These are phyloP conservation scores for Phrynocephalus vlangalii DNA, from an alignment of 2,797 vertebrate species.

Conservation along the genomic window DNA sequence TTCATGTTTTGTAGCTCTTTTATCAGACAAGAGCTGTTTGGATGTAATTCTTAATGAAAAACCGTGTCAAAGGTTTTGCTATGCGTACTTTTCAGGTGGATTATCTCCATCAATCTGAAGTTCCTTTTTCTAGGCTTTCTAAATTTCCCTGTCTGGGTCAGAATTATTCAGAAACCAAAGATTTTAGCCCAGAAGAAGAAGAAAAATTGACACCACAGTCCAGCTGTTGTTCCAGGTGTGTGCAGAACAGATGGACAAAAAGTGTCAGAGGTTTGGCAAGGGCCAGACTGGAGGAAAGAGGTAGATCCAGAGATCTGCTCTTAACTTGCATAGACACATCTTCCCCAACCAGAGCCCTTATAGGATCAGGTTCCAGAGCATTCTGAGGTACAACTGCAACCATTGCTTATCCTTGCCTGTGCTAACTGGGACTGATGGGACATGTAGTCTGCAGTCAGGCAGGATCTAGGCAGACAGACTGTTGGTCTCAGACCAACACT, in stretches of 20 bases:
- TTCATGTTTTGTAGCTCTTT: constrained; percentile 54
- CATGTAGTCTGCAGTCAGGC: no score
- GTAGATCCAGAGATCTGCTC: background rate
- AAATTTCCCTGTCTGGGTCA: constrained; percentile 21
- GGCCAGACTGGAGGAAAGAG: no score
- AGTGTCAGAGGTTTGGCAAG: background rate
- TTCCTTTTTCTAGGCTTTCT: constrained; percentile 44
- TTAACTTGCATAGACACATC: no score
- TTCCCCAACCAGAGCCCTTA: background rate
- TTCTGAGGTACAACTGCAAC: no score
- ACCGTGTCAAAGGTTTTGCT: constrained; percentile 17
- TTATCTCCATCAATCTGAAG: constrained; percentile 23
- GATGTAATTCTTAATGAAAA: constrained; percentile 52
- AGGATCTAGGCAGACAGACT: no score
- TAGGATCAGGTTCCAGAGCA: no score
- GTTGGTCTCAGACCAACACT: no score
- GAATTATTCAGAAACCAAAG: background rate
- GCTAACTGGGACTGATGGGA: background rate
- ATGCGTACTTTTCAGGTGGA: constrained; percentile 8
- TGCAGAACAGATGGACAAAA: no score
- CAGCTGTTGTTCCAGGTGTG: background rate
- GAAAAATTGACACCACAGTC: background rate
- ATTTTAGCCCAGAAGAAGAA: background rate
- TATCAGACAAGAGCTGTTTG: constrained; percentile 51
- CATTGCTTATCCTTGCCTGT: background rate